Evolutionary conservation across 2,797 vertebrate genomes (phyloP), one percentile per base, ranked within the genome.

Genomic region (Dromococcyx pavoninus): DNA sequence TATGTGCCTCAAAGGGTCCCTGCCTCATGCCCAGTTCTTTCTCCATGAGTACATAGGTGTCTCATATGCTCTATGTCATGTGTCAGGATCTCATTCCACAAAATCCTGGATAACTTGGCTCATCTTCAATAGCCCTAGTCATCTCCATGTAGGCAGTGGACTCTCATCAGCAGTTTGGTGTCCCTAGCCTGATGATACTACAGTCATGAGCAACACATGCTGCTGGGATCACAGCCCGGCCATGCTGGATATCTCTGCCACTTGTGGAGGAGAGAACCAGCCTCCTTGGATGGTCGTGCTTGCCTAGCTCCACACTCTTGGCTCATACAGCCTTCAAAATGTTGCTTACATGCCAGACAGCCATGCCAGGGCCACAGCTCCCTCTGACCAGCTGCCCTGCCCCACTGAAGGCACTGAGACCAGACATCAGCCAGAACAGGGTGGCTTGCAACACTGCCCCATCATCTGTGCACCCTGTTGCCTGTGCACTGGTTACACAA

Each of bases 381-480:
- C 18, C 18, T 48, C 10, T 23, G 16, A 22, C 23, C 39, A 67
- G 25, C 16, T 46, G 37, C 1, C 1, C 30, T 30, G 30, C 39
- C 60, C 48, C 30, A n/a, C 5, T 0, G 0, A 19, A n/a, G 32
- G 15, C 46, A 8, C 5, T 0, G 8, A 39, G 17, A 62, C 8
- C 0, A 5, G 3, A 23, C 35, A 9, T 28, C 51, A 46, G 28
- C 18, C 22, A 43, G 2, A 4, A 4, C 14, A 32, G 33, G 9
- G 18, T 1, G 0, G 2, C 30, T 27, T 39, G 30, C n/a, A n/a
- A 0, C 1, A 5, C 48, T 74, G 35, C 35, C 41, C 35, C 41
- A 4, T 17, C 23, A 7, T 5, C 57, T 35, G 27, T 48, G 51
- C 3, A 1, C 37, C n/a, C 11, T 23, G 7, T 11, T 2, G 0